These are phyloP conservation scores for Sebastiscus albofasciatus DNA, from an alignment of 2,797 vertebrate genomes.

Conservation along the genomic window DNA sequence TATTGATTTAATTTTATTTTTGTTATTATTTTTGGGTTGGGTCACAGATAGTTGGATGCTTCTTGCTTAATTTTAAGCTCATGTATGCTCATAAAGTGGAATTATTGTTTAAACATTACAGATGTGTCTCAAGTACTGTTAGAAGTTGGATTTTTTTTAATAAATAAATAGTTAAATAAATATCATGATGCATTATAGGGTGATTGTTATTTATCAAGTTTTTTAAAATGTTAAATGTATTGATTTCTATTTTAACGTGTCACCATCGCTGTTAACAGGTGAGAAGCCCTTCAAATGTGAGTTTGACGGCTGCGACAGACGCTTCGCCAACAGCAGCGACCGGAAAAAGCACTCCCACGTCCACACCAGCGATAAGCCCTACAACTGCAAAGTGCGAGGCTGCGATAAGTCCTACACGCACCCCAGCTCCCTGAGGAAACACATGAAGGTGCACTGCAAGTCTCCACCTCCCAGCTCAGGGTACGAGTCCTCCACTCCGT, in stretches of 20 bases:
- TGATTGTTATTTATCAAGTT: not conserved
- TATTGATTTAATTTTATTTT: not conserved
- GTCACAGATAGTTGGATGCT: not conserved
- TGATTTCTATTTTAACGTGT: not conserved
- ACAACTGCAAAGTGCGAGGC: conserved; percentile 98
- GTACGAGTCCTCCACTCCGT: conserved; percentile 94
- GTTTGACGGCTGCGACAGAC: conserved; percentile 96
- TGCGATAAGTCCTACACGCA: conserved; percentile 99
- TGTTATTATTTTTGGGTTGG: not conserved
- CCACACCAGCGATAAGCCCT: conserved; percentile 99
- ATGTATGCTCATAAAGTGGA: too few species aligned
- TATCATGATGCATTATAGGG: too few species aligned
- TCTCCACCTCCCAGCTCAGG: conserved; percentile 95
- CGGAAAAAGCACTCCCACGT: conserved; percentile 98
- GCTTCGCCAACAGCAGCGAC: conserved; percentile 99
- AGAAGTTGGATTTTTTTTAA: not conserved
- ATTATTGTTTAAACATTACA: not conserved
- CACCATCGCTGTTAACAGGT: conserved; percentile 81
- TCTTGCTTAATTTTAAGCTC: conserved; percentile 5
- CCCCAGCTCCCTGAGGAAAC: conserved; percentile 96
- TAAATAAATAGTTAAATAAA: not conserved
- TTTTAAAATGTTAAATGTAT: not conserved
- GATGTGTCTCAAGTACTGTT: not conserved
- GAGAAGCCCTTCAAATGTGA: conserved; percentile 99
- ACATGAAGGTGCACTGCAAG: conserved; percentile 99